Evolutionary conservation across 2,113 vertebrate genomes (phyloP).

Genomic region (Nycticryphes semicollaris): DNA sequence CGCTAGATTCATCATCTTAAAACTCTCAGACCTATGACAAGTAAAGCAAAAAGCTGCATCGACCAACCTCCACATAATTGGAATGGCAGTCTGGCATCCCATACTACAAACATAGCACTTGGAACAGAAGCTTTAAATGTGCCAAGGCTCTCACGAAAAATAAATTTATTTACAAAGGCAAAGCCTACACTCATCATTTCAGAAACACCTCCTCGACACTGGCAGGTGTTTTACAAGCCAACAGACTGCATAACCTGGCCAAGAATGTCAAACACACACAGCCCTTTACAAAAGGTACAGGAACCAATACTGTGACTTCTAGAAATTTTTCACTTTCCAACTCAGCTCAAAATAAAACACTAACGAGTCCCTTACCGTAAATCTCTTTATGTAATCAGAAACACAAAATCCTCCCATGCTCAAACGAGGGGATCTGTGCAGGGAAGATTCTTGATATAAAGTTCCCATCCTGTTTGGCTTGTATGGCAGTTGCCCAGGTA

Average conservation of each 20-base stretch:
- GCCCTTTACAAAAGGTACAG: not conserved
- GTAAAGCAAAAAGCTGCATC: not conserved
- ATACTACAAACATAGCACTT: not conserved
- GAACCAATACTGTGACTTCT: not conserved
- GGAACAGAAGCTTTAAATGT: not conserved
- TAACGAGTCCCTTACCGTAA: constrained; percentile 76
- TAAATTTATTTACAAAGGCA: not conserved
- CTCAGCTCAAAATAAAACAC: not conserved
- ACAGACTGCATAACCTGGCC: not conserved
- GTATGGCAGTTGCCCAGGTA: not conserved
- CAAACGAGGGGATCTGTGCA: constrained; percentile 68
- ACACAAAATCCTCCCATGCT: constrained; percentile 78
- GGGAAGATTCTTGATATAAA: constrained; percentile 64
- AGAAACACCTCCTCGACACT: not conserved
- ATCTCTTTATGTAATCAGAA: constrained; percentile 79
- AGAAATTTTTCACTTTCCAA: not conserved
- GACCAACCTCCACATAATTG: not conserved
- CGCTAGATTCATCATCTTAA: not conserved
- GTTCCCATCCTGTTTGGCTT: constrained; percentile 75
- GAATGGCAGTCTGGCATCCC: not conserved
- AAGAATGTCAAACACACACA: not conserved
- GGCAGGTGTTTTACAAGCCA: not conserved
- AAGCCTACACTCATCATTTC: not conserved
- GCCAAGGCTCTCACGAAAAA: not conserved
- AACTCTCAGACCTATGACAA: not conserved